Conservation (phyloP, 2,113 vertebrate genomes). For the Cephalopholis sonnerati region DNA sequence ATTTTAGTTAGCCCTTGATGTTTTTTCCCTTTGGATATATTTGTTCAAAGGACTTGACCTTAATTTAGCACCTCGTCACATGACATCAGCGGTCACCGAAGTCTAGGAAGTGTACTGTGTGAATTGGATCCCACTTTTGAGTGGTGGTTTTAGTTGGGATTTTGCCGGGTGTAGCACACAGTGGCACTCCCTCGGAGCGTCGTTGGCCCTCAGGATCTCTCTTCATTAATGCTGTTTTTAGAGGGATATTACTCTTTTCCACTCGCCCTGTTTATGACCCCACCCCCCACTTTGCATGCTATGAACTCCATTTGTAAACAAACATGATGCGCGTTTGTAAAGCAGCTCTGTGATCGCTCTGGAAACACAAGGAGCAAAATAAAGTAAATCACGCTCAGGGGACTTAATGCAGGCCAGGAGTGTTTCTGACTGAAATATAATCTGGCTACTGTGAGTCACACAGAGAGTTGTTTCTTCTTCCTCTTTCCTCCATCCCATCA, state of each 20-base stretch:
- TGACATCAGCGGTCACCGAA: slow-evolving; percentile 57
- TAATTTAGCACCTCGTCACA: slow-evolving; percentile 71
- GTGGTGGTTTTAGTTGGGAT: slow-evolving; percentile 41
- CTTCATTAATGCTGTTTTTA: slow-evolving; percentile 70
- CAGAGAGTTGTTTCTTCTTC: slow-evolving; percentile 59
- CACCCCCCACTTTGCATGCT: slow-evolving; percentile 6
- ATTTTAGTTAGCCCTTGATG: slow-evolving; percentile 74
- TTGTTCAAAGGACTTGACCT: slow-evolving; percentile 76
- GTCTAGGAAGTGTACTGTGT: slow-evolving; percentile 55
- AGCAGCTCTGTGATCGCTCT: slow-evolving; percentile 40
- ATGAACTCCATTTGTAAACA: slow-evolving; percentile 43
- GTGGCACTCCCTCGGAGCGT: slow-evolving; percentile 13
- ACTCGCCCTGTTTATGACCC: slow-evolving; percentile 49
- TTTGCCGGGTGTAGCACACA: slow-evolving; percentile 18
- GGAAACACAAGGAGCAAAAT: slow-evolving; percentile 48
- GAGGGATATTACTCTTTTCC: slow-evolving; percentile 68
- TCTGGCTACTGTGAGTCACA: slow-evolving; percentile 61
- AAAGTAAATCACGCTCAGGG: slow-evolving; percentile 7
- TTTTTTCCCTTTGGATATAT: slow-evolving; percentile 70
- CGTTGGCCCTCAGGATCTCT: slow-evolving; percentile 18
- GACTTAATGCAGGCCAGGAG: slow-evolving; percentile 7
- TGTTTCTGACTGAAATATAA: slow-evolving; percentile 63
- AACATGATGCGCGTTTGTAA: slow-evolving; percentile 47
- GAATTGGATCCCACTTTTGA: not conserved
- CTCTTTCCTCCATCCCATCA: slow-evolving; percentile 66